phyloP scores from a whole-genome alignment of 2,797 vertebrate species.

The Mergus octosetaceus region DNA sequence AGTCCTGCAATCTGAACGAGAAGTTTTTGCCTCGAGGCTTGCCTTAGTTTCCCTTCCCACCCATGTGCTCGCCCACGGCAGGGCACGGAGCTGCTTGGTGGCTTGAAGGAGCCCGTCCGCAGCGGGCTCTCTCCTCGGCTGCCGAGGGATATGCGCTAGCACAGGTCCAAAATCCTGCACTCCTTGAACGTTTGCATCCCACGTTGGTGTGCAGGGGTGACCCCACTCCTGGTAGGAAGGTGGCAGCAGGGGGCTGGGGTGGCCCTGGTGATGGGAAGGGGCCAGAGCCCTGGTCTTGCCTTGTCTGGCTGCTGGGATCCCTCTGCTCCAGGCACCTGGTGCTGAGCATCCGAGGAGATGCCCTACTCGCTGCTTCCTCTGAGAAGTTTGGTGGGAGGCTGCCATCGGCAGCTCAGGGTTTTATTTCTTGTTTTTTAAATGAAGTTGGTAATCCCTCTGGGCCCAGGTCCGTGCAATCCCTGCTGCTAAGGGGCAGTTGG shows the following conservation, averaged over 20 bases:
- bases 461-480: neutral
- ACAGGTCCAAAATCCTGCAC: no score
- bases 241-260: neutral
- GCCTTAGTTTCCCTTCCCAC: neutral
- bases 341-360: neutral
- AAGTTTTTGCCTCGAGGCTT: constrained; percentile 5
- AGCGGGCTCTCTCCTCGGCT: fast-evolving
- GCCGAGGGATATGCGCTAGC: neutral
- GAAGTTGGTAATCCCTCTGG: neutral
- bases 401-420: neutral
- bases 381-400: neutral
- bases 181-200: neutral
- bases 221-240: neutral
- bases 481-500: neutral
- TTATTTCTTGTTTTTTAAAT: neutral
- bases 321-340: neutral
- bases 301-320: neutral
- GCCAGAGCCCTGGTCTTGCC: no score
- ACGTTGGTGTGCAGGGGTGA: fast-evolving
- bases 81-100: neutral
- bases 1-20: neutral
- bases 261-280: neutral
- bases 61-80: neutral
- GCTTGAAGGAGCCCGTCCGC: neutral
- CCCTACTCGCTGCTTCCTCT: neutral